These are phyloP conservation scores for Baryphthengus martii DNA, from an alignment of 2,113 vertebrate species.

Conservation along the genomic window DNA sequence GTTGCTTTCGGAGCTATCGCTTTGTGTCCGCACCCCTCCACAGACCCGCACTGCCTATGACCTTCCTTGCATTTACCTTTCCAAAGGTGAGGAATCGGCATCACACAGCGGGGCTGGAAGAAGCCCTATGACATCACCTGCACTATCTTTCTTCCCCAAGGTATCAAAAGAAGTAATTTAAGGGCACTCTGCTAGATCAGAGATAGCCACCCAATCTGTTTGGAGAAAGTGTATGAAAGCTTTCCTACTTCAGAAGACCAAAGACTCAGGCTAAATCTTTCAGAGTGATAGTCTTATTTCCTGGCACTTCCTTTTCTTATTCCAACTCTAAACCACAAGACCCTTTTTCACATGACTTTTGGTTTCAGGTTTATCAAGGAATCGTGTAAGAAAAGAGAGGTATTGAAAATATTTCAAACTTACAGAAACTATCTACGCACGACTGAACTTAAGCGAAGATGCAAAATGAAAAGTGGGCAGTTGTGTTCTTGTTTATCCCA, in stretches of 20 bases:
- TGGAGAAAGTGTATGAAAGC: slow-evolving; percentile 17
- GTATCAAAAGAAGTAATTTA: slow-evolving; percentile 43
- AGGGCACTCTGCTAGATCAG: slow-evolving; percentile 32
- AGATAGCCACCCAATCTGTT: slow-evolving; percentile 64
- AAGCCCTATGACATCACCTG: slow-evolving; percentile 27
- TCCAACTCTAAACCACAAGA: neutral
- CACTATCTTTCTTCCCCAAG: slow-evolving; percentile 13
- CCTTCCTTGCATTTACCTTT: neutral
- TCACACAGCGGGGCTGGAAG: neutral
- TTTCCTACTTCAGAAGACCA: slow-evolving; percentile 20
- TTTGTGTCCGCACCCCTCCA: neutral
- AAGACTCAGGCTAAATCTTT: neutral
- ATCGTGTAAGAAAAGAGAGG: neutral
- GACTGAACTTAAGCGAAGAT: neutral
- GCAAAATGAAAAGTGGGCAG: slow-evolving; percentile 37
- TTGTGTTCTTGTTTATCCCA: slow-evolving; percentile 48
- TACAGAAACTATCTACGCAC: neutral
- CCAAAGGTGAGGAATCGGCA: neutral
- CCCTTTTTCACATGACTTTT: neutral
- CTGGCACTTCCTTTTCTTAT: neutral
- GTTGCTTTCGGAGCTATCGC: neutral
- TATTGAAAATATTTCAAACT: neutral
- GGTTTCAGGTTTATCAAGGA: neutral
- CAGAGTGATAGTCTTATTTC: neutral
- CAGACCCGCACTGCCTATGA: neutral